Evolutionary conservation across 2,888 invertebrate species (phyloP).

Genomic region (Onthophagus sagittarius): DNA sequence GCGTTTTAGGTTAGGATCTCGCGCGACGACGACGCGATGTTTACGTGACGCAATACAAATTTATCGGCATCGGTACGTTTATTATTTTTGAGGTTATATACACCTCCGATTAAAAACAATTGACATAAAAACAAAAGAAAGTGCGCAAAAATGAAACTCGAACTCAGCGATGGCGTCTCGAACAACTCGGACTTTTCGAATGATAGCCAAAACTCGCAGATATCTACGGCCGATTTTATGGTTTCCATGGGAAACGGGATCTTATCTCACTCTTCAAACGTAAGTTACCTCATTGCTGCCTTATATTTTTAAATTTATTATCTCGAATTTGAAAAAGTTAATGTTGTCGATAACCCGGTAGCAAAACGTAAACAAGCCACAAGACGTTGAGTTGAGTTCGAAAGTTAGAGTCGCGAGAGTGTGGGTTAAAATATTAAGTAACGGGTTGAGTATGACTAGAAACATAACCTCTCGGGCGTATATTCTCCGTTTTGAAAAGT

Average conservation of each 20-base stretch:
- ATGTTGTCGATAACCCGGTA: neutral
- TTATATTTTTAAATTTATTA: neutral
- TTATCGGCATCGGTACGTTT: neutral
- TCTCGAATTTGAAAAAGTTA: constrained; percentile 1
- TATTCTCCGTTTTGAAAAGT: neutral
- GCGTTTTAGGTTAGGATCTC: constrained; percentile 31
- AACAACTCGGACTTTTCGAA: constrained; percentile 48
- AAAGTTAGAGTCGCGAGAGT: neutral
- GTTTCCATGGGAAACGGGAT: constrained; percentile 41
- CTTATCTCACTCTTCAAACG: constrained; percentile 39
- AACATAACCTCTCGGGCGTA: neutral
- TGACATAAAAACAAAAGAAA: constrained; percentile 14
- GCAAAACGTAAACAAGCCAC: neutral
- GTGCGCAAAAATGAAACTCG: constrained; percentile 43
- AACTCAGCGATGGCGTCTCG: constrained; percentile 45
- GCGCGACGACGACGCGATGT: constrained; percentile 31
- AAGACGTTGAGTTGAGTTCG: too few relatives aligned
- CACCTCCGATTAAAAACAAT: constrained; percentile 15
- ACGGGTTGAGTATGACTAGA: neutral
- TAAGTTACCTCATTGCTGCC: constrained; percentile 34
- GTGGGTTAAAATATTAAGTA: neutral
- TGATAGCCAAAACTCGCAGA: constrained; percentile 47
- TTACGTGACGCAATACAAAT: constrained; percentile 18
- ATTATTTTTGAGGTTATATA: neutral
- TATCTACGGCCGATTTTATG: constrained; percentile 44